phyloP scores from a whole-genome alignment of 2,888 invertebrate species.

The Drosophila atripex region DNA sequence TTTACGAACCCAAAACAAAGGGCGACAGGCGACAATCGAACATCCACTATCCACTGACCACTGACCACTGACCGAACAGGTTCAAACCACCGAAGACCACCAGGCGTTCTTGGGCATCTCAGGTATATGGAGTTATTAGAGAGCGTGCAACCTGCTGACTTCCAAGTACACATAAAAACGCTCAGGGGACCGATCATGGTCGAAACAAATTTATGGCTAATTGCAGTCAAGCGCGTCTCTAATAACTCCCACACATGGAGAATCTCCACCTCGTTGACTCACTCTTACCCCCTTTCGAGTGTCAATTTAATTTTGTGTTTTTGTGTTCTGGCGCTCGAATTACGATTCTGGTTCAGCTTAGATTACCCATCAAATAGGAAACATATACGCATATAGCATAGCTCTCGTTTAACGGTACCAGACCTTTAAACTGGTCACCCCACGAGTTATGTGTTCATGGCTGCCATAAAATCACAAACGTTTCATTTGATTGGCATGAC shows the following conservation, averaged over 20 bases:
- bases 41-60: background rate
- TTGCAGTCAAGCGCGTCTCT: conserved; percentile 59
- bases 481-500: conserved; percentile 40
- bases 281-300: conserved; percentile 24
- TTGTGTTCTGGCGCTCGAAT: conserved; percentile 64
- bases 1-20: conserved; percentile 79
- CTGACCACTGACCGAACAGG: conserved; percentile 54
- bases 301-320: conserved; percentile 40
- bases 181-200: conserved; percentile 49
- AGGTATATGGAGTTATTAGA: conserved; percentile 43
- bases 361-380: conserved; percentile 33
- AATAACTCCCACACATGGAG: conserved; percentile 48
- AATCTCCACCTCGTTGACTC: conserved; percentile 51
- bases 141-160: conserved; percentile 66
- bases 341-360: conserved; percentile 49
- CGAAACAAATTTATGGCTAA: conserved; percentile 77
- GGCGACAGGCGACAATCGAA: conserved; percentile 47
- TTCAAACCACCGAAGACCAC: conserved; percentile 63
- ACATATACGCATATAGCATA: conserved; percentile 9
- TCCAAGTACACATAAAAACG: conserved; percentile 68
- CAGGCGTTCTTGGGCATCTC: conserved; percentile 41
- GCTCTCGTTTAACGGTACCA: conserved; percentile 56
- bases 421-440: conserved; percentile 27
- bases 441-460: conserved; percentile 53
- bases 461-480: conserved; percentile 44